Conservation (phyloP, 2,888 invertebrate genomes). For the Hyppa rectilinea region DNA sequence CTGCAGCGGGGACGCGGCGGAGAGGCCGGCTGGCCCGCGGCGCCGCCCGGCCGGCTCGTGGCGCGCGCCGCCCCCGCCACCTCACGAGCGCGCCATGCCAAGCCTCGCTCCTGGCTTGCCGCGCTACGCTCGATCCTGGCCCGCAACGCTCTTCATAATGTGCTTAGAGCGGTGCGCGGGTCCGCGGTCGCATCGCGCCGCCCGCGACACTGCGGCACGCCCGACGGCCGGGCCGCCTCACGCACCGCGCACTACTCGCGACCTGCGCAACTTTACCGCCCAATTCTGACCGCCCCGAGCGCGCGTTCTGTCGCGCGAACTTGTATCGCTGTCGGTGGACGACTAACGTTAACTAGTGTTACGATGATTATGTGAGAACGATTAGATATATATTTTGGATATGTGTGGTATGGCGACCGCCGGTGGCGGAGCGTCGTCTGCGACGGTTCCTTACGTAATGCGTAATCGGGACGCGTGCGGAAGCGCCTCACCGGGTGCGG, state of each 20-base stretch:
- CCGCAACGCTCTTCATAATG: slow-evolving; percentile 64
- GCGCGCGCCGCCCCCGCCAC: slow-evolving; percentile 70
- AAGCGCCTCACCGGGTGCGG: slow-evolving; percentile 84
- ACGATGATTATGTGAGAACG: slow-evolving; percentile 68
- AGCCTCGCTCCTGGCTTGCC: slow-evolving; percentile 69
- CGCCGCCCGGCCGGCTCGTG: slow-evolving; percentile 86
- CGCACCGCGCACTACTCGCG: slow-evolving; percentile 71
- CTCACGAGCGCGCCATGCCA: slow-evolving; percentile 74
- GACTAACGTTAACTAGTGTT: slow-evolving; percentile 65
- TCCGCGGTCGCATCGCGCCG: slow-evolving; percentile 73
- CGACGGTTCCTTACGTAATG: slow-evolving; percentile 82
- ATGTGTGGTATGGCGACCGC: slow-evolving; percentile 70
- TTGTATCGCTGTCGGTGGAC: slow-evolving; percentile 56
- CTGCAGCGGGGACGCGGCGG: slow-evolving; percentile 83
- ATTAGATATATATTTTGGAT: slow-evolving; percentile 73
- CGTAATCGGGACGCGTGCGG: slow-evolving; percentile 79
- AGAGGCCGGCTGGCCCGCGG: slow-evolving; percentile 85
- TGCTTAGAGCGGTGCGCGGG: slow-evolving; percentile 69
- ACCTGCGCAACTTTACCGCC: slow-evolving; percentile 72
- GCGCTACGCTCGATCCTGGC: slow-evolving; percentile 67
- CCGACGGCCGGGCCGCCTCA: slow-evolving; percentile 73
- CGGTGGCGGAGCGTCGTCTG: slow-evolving; percentile 63
- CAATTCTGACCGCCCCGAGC: slow-evolving; percentile 62
- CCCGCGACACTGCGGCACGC: slow-evolving; percentile 72
- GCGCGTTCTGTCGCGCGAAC: slow-evolving; percentile 63